Conservation (phyloP, 1,140 invertebrate genomes). For the Diorhabda elongata region DNA sequence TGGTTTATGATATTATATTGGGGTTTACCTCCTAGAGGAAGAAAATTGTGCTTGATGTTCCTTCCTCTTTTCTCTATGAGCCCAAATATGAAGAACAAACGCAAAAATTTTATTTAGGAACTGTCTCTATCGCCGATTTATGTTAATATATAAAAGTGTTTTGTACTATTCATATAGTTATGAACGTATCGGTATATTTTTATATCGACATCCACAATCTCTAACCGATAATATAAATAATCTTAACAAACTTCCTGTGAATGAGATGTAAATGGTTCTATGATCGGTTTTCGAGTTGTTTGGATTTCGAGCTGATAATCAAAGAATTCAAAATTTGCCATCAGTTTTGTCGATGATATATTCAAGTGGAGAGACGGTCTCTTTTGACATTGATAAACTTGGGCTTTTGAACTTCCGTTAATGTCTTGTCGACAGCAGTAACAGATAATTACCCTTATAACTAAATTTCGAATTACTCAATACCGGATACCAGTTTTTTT, state of each 20-base stretch:
- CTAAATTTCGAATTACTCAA: no score
- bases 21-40: no score
- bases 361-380: not conserved
- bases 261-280: slow-evolving; percentile 10
- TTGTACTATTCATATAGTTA: no score
- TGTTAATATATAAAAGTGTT: no score
- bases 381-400: not conserved
- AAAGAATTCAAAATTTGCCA: not conserved
- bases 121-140: no score
- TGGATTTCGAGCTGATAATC: slow-evolving; percentile 18
- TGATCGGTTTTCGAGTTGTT: slow-evolving; percentile 12
- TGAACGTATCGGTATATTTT: not conserved
- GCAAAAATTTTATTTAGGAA: no score
- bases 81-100: no score
- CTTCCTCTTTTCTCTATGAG: no score
- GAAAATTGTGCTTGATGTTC: no score
- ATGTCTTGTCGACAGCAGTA: not conserved
- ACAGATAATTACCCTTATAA: no score
- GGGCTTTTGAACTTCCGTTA: not conserved
- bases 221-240: slow-evolving; percentile 17
- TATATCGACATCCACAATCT: slow-evolving; percentile 16
- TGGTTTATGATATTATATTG: no score
- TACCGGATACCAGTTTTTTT: no score
- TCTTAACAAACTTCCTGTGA: slow-evolving; percentile 21
- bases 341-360: not conserved